These are phyloP conservation scores for Lethenteron camtschaticum DNA, from an alignment of 2,113 vertebrate species.

Conservation along the genomic window DNA sequence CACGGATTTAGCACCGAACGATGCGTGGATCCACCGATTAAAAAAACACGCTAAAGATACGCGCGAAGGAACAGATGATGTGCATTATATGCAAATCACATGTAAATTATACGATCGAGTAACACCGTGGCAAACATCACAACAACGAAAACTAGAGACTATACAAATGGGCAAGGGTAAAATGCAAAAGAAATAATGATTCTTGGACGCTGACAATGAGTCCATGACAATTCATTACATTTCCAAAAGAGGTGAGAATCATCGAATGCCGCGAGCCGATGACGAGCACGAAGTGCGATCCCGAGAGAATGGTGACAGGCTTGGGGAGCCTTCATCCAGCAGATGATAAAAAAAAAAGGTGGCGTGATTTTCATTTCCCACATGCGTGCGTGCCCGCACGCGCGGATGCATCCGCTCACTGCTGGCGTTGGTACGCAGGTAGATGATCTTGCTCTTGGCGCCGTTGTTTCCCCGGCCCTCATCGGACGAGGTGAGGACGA, in stretches of 20 bases:
- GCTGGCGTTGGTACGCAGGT: slow-evolving; percentile 60
- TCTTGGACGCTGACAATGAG: too few relatives aligned
- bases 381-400: background rate
- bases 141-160: too few relatives aligned
- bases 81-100: too few relatives aligned
- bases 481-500: slow-evolving; percentile 57
- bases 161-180: too few relatives aligned
- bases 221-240: background rate
- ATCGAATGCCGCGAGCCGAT: background rate
- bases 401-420: slow-evolving; percentile 30
- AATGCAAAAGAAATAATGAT: too few relatives aligned
- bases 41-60: too few relatives aligned
- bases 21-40: too few relatives aligned
- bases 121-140: too few relatives aligned
- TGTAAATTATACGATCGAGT: too few relatives aligned
- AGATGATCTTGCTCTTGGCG: slow-evolving; percentile 91
- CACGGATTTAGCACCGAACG: too few relatives aligned
- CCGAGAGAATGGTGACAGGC: background rate
- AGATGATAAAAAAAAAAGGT: background rate
- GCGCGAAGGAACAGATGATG: too few relatives aligned
- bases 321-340: background rate
- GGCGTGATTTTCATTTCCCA: too few relatives aligned
- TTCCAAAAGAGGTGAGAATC: background rate
- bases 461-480: slow-evolving; percentile 53
- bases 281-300: background rate